Conservation (phyloP, 2,888 invertebrate species). For the Eudasyphora cyanicolor region DNA sequence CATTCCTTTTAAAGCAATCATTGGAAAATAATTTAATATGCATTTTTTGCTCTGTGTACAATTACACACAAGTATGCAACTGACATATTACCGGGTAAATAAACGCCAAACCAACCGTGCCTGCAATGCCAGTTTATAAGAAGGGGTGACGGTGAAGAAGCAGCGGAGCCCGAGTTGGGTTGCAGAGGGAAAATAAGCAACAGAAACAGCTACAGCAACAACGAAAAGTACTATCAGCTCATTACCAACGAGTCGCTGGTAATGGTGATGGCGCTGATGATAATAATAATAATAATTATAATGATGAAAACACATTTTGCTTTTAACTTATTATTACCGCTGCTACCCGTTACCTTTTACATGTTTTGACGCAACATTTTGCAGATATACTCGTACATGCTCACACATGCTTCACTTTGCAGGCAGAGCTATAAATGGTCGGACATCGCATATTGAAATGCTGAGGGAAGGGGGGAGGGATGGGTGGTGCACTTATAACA, state of each 20-base stretch:
- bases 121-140: neutral
- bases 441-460: neutral
- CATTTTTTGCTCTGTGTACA: neutral
- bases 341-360: too few species aligned
- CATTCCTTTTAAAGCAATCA: too few species aligned
- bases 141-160: neutral
- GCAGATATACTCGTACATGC: neutral
- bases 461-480: neutral
- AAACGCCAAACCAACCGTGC: neutral
- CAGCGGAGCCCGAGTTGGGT: too few species aligned
- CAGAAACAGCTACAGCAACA: constrained; percentile 8
- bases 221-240: constrained; percentile 33
- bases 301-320: constrained; percentile 74
- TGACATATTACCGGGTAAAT: neutral
- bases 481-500: neutral
- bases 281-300: constrained; percentile 69
- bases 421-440: neutral
- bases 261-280: constrained; percentile 8
- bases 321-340: constrained; percentile 75
- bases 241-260: constrained; percentile 11
- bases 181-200: neutral
- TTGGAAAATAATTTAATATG: too few species aligned
- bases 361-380: constrained; percentile 49
- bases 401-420: neutral
- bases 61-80: neutral